These are phyloP conservation scores for Alces alces DNA, from an alignment of 2,113 vertebrate genomes.

Conservation along the genomic window DNA sequence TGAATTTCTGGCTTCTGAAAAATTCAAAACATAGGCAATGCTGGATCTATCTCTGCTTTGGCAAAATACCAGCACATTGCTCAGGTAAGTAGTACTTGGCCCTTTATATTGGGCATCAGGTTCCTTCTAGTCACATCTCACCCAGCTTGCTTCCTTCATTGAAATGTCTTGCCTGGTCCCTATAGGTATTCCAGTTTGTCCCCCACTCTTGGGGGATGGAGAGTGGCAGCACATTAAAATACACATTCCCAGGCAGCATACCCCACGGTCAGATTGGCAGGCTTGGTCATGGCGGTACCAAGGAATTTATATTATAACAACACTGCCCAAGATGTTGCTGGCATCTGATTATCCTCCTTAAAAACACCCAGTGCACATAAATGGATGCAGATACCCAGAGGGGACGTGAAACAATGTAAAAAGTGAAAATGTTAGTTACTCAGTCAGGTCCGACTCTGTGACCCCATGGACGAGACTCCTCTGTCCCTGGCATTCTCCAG, in stretches of 20 bases:
- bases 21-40: neutral
- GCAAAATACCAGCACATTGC: neutral
- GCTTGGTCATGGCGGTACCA: neutral
- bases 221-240: neutral
- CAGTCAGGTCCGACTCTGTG: accelerated
- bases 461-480: neutral
- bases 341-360: neutral
- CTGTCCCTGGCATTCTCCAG: neutral
- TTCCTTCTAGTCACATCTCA: neutral
- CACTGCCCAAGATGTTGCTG: neutral
- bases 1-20: neutral
- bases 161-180: neutral
- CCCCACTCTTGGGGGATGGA: neutral
- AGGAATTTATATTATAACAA: neutral
- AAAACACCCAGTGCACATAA: neutral
- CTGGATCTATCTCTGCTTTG: neutral
- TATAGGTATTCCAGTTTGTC: neutral
- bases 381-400: neutral
- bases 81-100: neutral
- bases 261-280: neutral
- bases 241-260: neutral
- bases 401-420: neutral
- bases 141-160: neutral
- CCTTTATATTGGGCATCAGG: neutral
- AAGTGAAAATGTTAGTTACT: neutral